Evolutionary conservation across 2,797 vertebrate genomes (phyloP).

Genomic region (Orientallactaga sibirica): DNA sequence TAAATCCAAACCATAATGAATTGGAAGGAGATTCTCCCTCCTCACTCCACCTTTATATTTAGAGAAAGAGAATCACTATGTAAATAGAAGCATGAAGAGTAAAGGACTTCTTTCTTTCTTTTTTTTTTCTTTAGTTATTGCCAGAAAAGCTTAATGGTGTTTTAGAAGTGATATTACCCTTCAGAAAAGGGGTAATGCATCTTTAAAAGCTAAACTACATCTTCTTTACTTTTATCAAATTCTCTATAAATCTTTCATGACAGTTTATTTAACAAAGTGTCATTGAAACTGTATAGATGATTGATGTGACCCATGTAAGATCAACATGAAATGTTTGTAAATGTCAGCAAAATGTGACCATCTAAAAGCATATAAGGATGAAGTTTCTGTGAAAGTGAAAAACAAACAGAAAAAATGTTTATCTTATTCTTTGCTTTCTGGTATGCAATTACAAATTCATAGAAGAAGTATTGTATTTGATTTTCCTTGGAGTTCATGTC

Average conservation of each 20-base stretch:
- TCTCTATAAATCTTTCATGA: conserved; percentile 93
- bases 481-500: conserved; percentile 82
- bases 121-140: conserved; percentile 80
- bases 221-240: conserved; percentile 93
- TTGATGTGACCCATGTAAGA: conserved; percentile 90
- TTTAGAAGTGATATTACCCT: conserved; percentile 88
- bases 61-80: conserved; percentile 67
- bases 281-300: conserved; percentile 91
- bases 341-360: conserved; percentile 91
- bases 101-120: conserved; percentile 66
- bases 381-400: conserved; percentile 86
- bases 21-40: not conserved
- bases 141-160: conserved; percentile 85
- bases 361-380: conserved; percentile 87
- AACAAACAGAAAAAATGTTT: conserved; percentile 89
- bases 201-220: conserved; percentile 90
- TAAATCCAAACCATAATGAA: not conserved
- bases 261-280: conserved; percentile 93
- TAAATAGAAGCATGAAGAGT: conserved; percentile 80
- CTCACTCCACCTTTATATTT: not conserved
- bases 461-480: conserved; percentile 79
- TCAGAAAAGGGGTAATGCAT: conserved; percentile 88
- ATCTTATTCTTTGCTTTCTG: conserved; percentile 86
- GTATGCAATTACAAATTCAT: conserved; percentile 88
- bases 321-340: conserved; percentile 93